A percentile compares a stretch with the other conserved stretches of the same genome.
Evolutionary conservation across 2,797 vertebrate species (phyloP).

Genomic region (Sebastes itinus): DNA sequence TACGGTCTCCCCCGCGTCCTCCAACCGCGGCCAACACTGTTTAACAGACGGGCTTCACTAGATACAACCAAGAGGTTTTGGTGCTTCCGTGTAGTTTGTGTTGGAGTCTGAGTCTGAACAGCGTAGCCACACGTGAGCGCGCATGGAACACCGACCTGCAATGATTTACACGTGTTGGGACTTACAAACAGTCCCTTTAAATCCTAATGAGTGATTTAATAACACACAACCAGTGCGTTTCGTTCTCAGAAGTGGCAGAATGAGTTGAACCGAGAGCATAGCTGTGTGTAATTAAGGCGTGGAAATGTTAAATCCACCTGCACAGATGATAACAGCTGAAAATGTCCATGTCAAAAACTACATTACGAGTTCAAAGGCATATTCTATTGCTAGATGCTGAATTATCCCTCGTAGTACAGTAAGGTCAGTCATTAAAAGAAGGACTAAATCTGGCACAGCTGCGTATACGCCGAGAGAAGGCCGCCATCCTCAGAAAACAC

Average conservation of each 20-base stretch:
- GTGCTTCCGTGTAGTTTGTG: too few species aligned
- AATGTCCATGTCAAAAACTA: background rate
- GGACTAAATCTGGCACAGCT: conserved; percentile 1
- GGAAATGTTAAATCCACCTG: background rate
- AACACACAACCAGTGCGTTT: background rate
- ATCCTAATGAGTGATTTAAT: background rate
- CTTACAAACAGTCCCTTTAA: background rate
- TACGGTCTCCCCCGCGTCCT: too few species aligned
- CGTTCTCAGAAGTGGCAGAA: background rate
- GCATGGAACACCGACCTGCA: too few species aligned
- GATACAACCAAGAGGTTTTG: too few species aligned
- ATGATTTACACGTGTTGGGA: too few species aligned
- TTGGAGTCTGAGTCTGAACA: too few species aligned
- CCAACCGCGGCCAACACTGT: too few species aligned
- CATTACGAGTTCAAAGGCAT: background rate
- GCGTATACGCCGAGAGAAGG: background rate
- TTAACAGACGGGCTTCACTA: too few species aligned
- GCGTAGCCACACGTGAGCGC: too few species aligned
- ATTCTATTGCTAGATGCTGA: background rate
- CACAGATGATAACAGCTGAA: background rate
- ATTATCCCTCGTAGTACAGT: background rate
- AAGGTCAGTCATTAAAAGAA: conserved; percentile 11
- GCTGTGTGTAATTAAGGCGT: background rate
- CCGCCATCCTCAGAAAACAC: background rate
- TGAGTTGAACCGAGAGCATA: background rate